Evolutionary conservation across 1,140 invertebrate genomes (phyloP).

Genomic region (Radopholus similis): DNA sequence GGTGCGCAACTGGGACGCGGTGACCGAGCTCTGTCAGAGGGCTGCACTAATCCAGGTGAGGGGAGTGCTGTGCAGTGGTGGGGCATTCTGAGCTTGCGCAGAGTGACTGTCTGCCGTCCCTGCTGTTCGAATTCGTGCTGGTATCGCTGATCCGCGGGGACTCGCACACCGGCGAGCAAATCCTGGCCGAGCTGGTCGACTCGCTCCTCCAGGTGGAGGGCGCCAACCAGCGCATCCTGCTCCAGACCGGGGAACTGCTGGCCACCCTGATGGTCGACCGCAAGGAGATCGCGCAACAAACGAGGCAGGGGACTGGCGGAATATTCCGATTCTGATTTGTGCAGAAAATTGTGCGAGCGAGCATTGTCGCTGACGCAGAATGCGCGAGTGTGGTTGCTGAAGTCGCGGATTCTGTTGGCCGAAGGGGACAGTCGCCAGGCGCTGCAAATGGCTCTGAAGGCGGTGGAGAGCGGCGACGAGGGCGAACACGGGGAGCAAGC

Average conservation of each 20-base stretch:
- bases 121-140: slow-evolving; percentile 36
- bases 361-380: slow-evolving; percentile 19
- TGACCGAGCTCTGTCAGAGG: slow-evolving; percentile 38
- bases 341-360: slow-evolving; percentile 27
- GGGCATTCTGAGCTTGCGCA: neutral
- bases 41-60: slow-evolving; percentile 35
- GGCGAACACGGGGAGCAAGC: slow-evolving; percentile 25
- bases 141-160: slow-evolving; percentile 25
- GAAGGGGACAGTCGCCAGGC: slow-evolving; percentile 32
- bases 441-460: slow-evolving; percentile 34
- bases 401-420: slow-evolving; percentile 23
- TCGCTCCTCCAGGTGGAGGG: slow-evolving; percentile 22
- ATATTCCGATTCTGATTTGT: slow-evolving; percentile 18
- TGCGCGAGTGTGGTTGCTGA: slow-evolving; percentile 10
- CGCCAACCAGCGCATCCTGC: slow-evolving; percentile 10
- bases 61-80: neutral
- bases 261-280: slow-evolving; percentile 29
- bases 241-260: slow-evolving; percentile 24
- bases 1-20: slow-evolving; percentile 34
- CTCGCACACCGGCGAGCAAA: neutral
- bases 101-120: slow-evolving; percentile 43
- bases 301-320: slow-evolving; percentile 18
- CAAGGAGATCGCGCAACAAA: slow-evolving; percentile 19
- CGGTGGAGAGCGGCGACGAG: slow-evolving; percentile 19
- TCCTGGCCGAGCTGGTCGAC: slow-evolving; percentile 35